Conservation (phyloP, 2,113 vertebrate genomes). For the Trematocara nigrifrons region DNA sequence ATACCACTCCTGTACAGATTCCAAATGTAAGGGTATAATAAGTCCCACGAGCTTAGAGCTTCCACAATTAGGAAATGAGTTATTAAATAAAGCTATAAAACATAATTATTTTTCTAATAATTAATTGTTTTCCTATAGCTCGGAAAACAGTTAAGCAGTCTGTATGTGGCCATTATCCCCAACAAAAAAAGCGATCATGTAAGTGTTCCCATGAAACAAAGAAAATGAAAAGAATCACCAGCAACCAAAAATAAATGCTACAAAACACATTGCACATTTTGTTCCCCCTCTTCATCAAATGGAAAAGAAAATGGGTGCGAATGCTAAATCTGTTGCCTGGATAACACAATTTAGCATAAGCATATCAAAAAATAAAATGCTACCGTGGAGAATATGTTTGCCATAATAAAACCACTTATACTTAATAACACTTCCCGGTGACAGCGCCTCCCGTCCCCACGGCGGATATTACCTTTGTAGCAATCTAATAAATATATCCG, state of each 20-base stretch:
- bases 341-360: conserved; percentile 77
- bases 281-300: background rate
- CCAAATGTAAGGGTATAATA: background rate
- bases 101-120: background rate
- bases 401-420: conserved; percentile 79
- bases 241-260: background rate
- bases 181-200: background rate
- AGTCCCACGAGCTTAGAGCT: background rate
- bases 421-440: conserved; percentile 78
- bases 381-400: conserved; percentile 74
- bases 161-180: background rate
- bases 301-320: conserved; percentile 24
- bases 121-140: background rate
- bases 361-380: conserved; percentile 75
- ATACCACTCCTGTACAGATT: background rate
- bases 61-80: background rate
- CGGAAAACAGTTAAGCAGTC: background rate
- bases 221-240: background rate
- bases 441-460: conserved; percentile 73
- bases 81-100: background rate
- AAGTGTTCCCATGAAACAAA: background rate
- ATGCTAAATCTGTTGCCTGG: conserved; percentile 64
- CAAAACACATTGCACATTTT: background rate
- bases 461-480: conserved; percentile 79
- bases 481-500: conserved; percentile 83